Evolutionary conservation across 2,888 invertebrate genomes (phyloP).

Genomic region (Ophion costatus): DNA sequence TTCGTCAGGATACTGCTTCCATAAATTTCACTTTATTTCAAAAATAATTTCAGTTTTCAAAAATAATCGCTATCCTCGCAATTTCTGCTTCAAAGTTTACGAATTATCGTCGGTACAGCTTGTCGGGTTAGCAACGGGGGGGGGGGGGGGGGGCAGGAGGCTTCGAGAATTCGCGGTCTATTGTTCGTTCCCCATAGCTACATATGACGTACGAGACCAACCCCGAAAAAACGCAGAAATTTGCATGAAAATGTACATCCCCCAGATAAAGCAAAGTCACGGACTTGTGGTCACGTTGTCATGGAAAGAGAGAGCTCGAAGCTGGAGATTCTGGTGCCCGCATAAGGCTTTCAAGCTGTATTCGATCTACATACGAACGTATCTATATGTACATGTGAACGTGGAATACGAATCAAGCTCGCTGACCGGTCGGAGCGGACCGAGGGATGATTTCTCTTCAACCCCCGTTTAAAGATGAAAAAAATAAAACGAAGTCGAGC

Average conservation of each 20-base stretch:
- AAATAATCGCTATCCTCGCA: not conserved
- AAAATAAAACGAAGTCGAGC: not conserved
- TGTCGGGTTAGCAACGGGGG: not conserved
- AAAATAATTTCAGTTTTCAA: not conserved
- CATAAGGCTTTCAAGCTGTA: slow-evolving; percentile 1
- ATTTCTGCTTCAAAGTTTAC: slow-evolving; percentile 6
- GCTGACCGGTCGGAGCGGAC: not conserved
- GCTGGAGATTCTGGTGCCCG: slow-evolving; percentile 22
- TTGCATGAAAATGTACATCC: slow-evolving; percentile 42
- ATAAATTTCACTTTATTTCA: not conserved
- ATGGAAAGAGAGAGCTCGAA: slow-evolving; percentile 8
- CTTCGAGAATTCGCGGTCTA: slow-evolving; percentile 22
- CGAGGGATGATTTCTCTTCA: not conserved
- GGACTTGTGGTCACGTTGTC: slow-evolving; percentile 22
- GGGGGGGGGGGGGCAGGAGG: not conserved
- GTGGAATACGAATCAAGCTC: slow-evolving; percentile 13
- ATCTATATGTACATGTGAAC: not conserved
- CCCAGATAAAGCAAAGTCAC: slow-evolving; percentile 34
- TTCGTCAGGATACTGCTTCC: too few relatives aligned
- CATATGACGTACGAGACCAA: not conserved
- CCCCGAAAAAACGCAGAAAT: slow-evolving; percentile 19
- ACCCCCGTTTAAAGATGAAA: slow-evolving; percentile 2
- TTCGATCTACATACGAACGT: not conserved
- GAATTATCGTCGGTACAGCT: slow-evolving; percentile 4
- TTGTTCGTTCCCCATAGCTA: slow-evolving; percentile 26